Percentiles rank a stretch among this genome's conserved stretches.
These are phyloP conservation scores for Oasisia sp. DNA, from an alignment of 2,888 invertebrate species.

Conservation along the genomic window DNA sequence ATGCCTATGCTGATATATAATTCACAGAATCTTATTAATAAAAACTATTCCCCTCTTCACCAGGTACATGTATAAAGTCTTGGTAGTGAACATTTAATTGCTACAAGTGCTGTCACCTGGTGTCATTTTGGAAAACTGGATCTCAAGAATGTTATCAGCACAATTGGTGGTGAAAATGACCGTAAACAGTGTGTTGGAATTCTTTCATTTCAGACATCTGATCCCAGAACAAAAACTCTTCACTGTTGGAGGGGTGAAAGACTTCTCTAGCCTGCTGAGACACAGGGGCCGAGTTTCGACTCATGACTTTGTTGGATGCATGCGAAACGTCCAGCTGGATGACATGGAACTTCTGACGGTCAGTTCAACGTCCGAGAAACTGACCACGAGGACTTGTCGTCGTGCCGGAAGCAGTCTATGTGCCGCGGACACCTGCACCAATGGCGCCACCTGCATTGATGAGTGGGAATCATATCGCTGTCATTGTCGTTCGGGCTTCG, in stretches of 20 bases:
- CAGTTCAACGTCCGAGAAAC: conserved; percentile 74
- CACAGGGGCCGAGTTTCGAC: conserved; percentile 78
- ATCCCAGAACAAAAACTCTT: conserved; percentile 13
- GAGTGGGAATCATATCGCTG: conserved; percentile 84
- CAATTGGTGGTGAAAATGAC: no score
- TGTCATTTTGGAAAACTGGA: no score
- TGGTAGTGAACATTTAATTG: no score
- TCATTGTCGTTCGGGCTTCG: conserved; percentile 69
- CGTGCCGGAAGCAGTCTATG: conserved; percentile 63
- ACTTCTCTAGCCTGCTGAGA: conserved; percentile 29
- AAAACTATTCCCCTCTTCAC: no score
- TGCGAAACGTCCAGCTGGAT: conserved; percentile 89
- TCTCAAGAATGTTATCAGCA: no score
- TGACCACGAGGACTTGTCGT: conserved; percentile 81
- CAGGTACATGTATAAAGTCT: no score
- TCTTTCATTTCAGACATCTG: neutral
- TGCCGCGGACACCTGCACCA: conserved; percentile 72
- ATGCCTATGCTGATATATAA: no score
- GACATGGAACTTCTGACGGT: conserved; percentile 68
- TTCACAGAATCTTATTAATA: no score
- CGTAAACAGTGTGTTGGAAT: neutral
- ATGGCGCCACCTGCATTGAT: conserved; percentile 81
- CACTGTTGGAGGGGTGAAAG: conserved; percentile 35
- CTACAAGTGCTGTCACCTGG: no score
- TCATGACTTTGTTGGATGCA: conserved; percentile 93